Evolutionary conservation across 2,888 invertebrate genomes (phyloP).

Genomic region (Drosophila yooni): DNA sequence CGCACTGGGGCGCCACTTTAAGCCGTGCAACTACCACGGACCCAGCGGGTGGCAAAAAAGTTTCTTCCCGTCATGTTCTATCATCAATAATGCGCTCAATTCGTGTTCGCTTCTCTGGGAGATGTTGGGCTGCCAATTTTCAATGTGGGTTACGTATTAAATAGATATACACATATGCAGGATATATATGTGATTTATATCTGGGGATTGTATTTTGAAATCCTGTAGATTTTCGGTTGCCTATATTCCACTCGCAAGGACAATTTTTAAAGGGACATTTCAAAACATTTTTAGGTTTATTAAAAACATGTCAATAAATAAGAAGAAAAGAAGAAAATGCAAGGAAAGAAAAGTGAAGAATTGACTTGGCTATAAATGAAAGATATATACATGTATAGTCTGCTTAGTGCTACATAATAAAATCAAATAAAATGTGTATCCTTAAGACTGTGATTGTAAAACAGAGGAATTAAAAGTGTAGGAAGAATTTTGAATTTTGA

Average conservation of each 20-base stretch:
- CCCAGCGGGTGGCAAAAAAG: conserved; percentile 32
- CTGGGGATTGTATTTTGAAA: conserved; percentile 9
- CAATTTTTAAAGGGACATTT: neutral
- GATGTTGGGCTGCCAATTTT: conserved; percentile 32
- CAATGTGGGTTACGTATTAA: conserved; percentile 1
- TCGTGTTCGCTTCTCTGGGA: conserved; percentile 34
- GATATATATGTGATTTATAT: conserved; percentile 6
- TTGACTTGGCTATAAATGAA: neutral
- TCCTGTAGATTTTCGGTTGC: conserved; percentile 3
- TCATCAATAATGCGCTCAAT: conserved; percentile 68
- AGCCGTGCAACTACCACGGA: conserved; percentile 28
- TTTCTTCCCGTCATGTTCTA: conserved; percentile 19
- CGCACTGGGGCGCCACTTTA: conserved; percentile 27
- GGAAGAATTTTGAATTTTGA: neutral
- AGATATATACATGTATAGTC: no score
- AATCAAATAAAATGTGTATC: neutral
- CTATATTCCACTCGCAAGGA: neutral
- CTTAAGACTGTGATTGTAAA: neutral
- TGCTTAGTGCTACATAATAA: no score
- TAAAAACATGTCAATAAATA: neutral
- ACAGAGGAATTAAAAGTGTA: no score
- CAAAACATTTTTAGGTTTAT: neutral
- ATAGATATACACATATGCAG: neutral
- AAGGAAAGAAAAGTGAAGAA: neutral
- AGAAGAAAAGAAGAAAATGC: neutral